phyloP scores from a whole-genome alignment of 2,797 vertebrate genomes.

The Rhinophrynus dorsalis region DNA sequence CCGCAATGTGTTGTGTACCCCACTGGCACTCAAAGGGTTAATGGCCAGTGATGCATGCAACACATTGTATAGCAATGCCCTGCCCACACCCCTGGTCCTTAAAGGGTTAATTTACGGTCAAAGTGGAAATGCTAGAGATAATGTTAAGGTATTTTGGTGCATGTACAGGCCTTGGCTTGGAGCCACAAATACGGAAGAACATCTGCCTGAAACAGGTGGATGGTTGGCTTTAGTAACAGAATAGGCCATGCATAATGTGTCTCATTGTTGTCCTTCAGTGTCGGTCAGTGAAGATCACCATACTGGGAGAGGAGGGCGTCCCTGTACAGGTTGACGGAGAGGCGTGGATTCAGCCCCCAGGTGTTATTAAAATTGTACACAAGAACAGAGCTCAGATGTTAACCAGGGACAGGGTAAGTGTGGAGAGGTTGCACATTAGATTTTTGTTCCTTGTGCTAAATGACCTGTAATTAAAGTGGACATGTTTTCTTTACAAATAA shows the following conservation, averaged over 20 bases:
- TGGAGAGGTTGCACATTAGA: neutral
- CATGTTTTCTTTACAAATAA: too few relatives aligned
- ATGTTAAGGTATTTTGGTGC: too few relatives aligned
- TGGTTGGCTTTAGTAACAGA: conserved; percentile 17
- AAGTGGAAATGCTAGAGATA: too few relatives aligned
- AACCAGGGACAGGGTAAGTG: conserved; percentile 90
- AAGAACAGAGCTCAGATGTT: conserved; percentile 98
- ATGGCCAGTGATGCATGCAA: too few relatives aligned
- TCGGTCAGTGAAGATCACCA: conserved; percentile 96
- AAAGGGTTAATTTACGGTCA: too few relatives aligned
- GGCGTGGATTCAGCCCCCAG: conserved; percentile 96
- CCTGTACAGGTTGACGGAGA: conserved; percentile 97
- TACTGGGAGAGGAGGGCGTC: conserved; percentile 94
- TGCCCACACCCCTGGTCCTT: too few relatives aligned
- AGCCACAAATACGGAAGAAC: conserved; percentile 29
- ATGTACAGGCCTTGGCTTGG: conserved; percentile 34
- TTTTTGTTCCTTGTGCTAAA: too few relatives aligned
- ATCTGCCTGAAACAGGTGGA: neutral
- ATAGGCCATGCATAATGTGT: conserved; percentile 27
- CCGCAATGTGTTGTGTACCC: too few relatives aligned
- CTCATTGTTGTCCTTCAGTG: conserved; percentile 75
- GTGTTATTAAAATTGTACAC: conserved; percentile 96
- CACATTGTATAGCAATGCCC: too few relatives aligned
- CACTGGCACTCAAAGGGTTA: too few relatives aligned
- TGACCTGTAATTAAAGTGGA: too few relatives aligned